Percentiles rank a stretch among this genome's conserved stretches.
Evolutionary conservation across 2,888 invertebrate genomes (phyloP).

Genomic region (Tolmerus cingulatus): DNA sequence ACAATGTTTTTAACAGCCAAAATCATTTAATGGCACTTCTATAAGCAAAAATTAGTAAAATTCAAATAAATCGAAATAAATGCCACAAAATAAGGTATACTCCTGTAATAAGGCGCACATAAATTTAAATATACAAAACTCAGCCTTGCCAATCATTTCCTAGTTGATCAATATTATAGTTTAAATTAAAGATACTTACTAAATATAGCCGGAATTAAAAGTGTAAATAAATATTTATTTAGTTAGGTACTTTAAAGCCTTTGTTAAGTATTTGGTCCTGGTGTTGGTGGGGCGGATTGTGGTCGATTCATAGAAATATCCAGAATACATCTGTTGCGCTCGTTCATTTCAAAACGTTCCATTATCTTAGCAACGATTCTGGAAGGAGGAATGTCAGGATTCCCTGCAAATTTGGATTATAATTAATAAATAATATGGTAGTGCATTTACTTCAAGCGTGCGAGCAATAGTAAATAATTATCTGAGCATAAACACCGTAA

Average conservation of each 20-base stretch:
- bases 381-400: conserved; percentile 80
- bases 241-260: neutral
- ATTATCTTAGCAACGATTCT: conserved; percentile 84
- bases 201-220: neutral
- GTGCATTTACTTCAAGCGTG: neutral
- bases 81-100: neutral
- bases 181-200: neutral
- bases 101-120: neutral
- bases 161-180: neutral
- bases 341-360: conserved; percentile 72
- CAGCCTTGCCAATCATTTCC: neutral
- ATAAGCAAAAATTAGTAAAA: neutral
- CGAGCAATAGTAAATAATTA: neutral
- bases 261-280: conserved; percentile 40
- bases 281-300: conserved; percentile 50
- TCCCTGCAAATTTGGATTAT: conserved; percentile 65
- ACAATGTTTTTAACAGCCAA: neutral
- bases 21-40: neutral
- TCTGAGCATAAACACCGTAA: neutral
- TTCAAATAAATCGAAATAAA: neutral
- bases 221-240: neutral
- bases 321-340: conserved; percentile 59
- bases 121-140: neutral
- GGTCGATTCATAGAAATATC: conserved; percentile 49
- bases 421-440: neutral